A percentile compares a stretch with the other conserved stretches of the same genome.
Conservation (phyloP, 2,888 invertebrate genomes). For the Patella caerulea region DNA sequence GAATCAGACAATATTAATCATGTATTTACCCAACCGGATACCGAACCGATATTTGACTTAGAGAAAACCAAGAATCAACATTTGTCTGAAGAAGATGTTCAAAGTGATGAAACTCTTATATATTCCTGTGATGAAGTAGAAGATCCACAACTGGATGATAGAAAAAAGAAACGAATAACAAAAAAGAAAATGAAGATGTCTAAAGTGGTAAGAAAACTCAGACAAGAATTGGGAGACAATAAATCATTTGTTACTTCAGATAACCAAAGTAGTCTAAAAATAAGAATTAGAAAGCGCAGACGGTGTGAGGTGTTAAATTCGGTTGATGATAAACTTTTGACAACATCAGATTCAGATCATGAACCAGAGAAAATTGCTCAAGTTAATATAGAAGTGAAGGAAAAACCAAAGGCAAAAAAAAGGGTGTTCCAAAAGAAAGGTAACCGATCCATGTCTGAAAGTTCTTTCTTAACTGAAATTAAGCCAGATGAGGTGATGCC, state of each 20-base stretch:
- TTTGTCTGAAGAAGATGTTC: background rate
- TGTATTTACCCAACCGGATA: no score
- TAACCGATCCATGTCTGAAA: no score
- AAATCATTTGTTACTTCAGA: background rate
- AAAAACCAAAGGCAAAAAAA: no score
- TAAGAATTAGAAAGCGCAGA: background rate
- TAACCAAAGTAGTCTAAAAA: background rate
- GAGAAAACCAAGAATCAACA: background rate
- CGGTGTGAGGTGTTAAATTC: background rate
- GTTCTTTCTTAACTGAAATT: no score
- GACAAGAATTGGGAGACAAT: background rate
- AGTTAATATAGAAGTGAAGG: no score
- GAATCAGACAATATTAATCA: no score
- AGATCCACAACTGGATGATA: background rate
- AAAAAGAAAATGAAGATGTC: background rate
- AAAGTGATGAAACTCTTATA: slow-evolving; percentile 3
- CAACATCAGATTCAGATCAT: no score
- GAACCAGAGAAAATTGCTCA: no score
- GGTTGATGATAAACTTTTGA: no score
- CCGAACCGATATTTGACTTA: no score
- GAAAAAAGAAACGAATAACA: background rate
- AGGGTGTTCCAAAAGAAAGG: no score
- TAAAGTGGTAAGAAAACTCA: background rate
- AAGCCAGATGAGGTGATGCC: no score
- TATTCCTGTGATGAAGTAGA: slow-evolving; percentile 2